phyloP scores from a whole-genome alignment of 92 coral and sea anemone genomes.

The Paragorgia papillata region DNA sequence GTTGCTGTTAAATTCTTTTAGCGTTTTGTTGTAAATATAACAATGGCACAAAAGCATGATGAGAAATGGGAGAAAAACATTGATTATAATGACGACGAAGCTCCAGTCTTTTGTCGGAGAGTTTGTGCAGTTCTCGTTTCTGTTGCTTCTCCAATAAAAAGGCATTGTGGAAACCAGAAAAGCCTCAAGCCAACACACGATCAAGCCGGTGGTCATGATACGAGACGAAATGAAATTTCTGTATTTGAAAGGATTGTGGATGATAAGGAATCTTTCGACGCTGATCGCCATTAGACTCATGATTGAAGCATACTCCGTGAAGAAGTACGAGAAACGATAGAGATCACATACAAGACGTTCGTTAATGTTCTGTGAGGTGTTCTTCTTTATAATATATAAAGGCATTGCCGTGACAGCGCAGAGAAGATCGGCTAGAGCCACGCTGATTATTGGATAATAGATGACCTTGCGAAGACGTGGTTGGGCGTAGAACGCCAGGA shows the following conservation, averaged over 20 bases:
- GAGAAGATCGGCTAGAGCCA: conserved; percentile 82
- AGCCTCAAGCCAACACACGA: conserved; percentile 78
- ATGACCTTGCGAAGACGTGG: conserved; percentile 82
- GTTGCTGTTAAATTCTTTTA: not conserved
- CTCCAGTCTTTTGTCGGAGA: conserved; percentile 94
- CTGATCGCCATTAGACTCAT: conserved; percentile 87
- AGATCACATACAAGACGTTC: conserved; percentile 54
- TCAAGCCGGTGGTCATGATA: conserved; percentile 51
- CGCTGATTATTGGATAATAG: conserved; percentile 83
- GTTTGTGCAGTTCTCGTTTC: conserved; percentile 65
- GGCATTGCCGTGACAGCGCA: conserved; percentile 95
- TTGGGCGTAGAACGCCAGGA: conserved; percentile 78
- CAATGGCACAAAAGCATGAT: conserved; percentile 78
- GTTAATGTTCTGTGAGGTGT: conserved; percentile 24
- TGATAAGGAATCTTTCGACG: conserved; percentile 85
- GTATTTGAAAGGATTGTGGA: conserved; percentile 78
- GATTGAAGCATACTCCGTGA: conserved; percentile 90
- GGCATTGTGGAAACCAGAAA: conserved; percentile 72
- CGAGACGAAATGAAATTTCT: conserved; percentile 63
- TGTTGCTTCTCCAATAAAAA: conserved; percentile 68
- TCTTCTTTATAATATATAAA: conserved; percentile 80
- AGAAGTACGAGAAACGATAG: conserved; percentile 82
- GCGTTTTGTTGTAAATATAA: conserved; percentile 72
- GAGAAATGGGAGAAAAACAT: conserved; percentile 85
- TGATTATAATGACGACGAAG: conserved; percentile 75